Evolutionary conservation across 2,113 vertebrate genomes (phyloP).

Genomic region (human (Homo sapiens)): DNA sequence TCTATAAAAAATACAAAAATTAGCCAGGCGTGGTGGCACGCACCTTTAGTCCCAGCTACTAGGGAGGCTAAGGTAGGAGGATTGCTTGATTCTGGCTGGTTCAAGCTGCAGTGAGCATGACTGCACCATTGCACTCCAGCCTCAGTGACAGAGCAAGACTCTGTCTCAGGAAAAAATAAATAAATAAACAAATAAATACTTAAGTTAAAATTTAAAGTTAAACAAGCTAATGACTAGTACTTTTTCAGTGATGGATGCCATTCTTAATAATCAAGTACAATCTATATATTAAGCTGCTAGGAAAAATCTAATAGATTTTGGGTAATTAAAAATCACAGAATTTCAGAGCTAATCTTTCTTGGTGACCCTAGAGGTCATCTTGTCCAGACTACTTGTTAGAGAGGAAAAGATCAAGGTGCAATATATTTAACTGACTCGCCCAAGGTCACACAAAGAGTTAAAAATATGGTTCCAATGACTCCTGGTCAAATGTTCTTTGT

Average conservation of each 20-base stretch:
- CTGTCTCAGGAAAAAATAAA: no score
- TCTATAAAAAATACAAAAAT: no score
- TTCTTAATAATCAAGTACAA: background rate
- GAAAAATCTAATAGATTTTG: background rate
- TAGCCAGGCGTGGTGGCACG: no score
- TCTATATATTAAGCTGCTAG: background rate
- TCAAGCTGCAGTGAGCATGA: no score
- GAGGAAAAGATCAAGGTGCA: background rate
- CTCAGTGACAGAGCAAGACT: no score
- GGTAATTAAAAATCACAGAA: background rate
- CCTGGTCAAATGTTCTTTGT: background rate
- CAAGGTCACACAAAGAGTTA: background rate
- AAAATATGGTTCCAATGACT: background rate
- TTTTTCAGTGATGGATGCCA: slow-evolving; percentile 3
- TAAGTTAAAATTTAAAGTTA: background rate
- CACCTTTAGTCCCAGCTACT: no score
- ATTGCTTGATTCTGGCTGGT: no score
- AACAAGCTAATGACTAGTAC: background rate
- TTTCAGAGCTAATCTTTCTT: background rate
- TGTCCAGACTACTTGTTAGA: background rate
- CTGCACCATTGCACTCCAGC: no score
- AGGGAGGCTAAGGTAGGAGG: no score
- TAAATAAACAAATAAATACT: no score
- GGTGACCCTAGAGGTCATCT: background rate
- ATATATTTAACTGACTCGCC: background rate